Conservation (phyloP, 2,797 vertebrate genomes). For the Hylomyscus alleni region DNA sequence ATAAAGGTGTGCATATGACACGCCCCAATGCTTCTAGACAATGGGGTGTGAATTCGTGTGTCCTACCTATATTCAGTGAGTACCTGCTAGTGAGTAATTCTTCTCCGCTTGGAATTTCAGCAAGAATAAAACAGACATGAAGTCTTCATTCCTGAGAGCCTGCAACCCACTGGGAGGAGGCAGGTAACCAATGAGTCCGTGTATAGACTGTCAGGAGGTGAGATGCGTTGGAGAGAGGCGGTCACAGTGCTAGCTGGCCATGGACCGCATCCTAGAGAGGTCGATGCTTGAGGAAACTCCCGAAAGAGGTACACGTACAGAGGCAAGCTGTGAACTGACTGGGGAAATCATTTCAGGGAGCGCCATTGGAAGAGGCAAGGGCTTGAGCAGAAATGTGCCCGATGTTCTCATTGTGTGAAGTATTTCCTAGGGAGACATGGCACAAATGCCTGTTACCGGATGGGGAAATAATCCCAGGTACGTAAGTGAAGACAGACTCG, state of each 20-base stretch:
- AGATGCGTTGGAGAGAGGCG: background rate
- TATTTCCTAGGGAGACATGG: background rate
- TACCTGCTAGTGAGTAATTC: background rate
- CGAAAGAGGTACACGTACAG: background rate
- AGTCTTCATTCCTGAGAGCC: background rate
- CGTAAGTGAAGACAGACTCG: background rate
- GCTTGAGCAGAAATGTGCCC: background rate
- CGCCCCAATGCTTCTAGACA: constrained; percentile 30
- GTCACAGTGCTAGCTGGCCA: background rate
- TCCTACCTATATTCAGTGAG: background rate
- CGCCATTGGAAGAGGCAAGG: background rate
- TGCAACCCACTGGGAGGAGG: background rate
- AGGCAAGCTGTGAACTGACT: background rate
- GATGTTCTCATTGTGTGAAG: background rate
- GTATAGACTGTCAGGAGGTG: background rate
- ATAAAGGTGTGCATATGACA: background rate
- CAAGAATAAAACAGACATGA: background rate
- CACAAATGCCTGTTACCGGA: background rate
- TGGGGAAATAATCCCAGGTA: background rate
- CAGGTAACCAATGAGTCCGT: background rate
- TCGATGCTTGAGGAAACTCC: background rate
- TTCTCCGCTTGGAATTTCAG: constrained; percentile 12
- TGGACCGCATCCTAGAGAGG: background rate
- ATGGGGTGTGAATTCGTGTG: constrained; percentile 16
- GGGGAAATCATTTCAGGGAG: background rate